Conservation (phyloP, 2,113 vertebrate genomes). For the Panthera leo region DNA sequence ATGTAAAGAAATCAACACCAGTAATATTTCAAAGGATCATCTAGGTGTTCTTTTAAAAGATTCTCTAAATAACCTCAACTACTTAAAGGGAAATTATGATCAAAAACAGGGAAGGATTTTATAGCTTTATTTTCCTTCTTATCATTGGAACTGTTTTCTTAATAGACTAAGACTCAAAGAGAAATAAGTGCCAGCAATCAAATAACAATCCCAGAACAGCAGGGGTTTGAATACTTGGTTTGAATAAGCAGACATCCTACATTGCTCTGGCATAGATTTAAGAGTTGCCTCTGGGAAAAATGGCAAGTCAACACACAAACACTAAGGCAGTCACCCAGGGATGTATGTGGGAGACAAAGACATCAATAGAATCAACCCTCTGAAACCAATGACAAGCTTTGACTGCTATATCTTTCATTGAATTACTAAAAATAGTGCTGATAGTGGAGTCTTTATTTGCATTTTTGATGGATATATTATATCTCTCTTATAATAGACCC, state of each 20-base stretch:
- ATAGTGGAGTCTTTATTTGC: constrained; percentile 46
- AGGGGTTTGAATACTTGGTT: constrained; percentile 51
- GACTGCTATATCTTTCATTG: constrained; percentile 16
- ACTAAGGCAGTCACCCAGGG: not conserved
- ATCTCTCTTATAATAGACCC: constrained; percentile 3
- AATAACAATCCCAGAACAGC: constrained; percentile 11
- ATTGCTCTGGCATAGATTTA: constrained; percentile 35
- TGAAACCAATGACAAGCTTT: constrained; percentile 27
- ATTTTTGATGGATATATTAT: constrained; percentile 32
- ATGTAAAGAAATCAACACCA: constrained; percentile 12
- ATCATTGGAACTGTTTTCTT: not conserved
- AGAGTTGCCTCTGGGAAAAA: constrained; percentile 46
- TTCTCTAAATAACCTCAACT: not conserved
- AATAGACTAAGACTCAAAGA: constrained; percentile 31
- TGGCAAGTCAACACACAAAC: constrained; percentile 38
- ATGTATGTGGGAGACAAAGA: constrained; percentile 41
- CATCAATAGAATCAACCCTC: constrained; percentile 34
- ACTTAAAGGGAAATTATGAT: constrained; percentile 23
- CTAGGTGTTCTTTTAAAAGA: not conserved
- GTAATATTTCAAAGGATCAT: constrained; percentile 23
- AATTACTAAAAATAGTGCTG: constrained; percentile 33
- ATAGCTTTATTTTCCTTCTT: constrained; percentile 8
- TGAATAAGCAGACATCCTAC: constrained; percentile 6
- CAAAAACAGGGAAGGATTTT: not conserved
- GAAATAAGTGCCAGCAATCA: constrained; percentile 28